Conservation (phyloP, 2,888 invertebrate genomes). For the Eledona agricola region DNA sequence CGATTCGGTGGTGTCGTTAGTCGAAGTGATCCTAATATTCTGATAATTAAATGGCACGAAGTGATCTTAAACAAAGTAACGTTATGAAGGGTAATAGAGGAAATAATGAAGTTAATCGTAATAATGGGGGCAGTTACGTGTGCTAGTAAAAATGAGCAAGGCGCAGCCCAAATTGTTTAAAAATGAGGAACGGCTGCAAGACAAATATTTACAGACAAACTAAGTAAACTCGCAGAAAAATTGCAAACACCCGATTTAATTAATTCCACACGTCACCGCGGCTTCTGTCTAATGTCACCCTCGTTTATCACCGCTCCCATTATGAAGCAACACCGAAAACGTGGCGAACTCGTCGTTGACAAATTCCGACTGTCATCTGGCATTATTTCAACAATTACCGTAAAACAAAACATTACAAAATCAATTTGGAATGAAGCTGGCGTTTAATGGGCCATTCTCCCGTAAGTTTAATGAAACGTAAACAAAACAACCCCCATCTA, state of each 20-base stretch:
- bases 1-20: no score
- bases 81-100: background rate
- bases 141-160: conserved; percentile 10
- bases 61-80: background rate
- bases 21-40: background rate
- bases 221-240: no score
- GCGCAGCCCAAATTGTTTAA: no score
- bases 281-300: conserved; percentile 1
- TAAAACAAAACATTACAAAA: conserved; percentile 26
- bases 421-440: conserved; percentile 26
- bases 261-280: background rate
- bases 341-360: conserved; percentile 1
- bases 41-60: background rate
- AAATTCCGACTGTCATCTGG: conserved; percentile 20
- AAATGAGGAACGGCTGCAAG: no score
- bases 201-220: no score
- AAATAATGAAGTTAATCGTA: conserved; percentile 13
- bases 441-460: conserved; percentile 33
- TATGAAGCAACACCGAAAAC: conserved; percentile 4
- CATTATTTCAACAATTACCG: conserved; percentile 21
- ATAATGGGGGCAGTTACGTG: background rate
- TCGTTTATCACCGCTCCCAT: background rate
- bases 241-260: no score
- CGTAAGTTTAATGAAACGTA: conserved; percentile 37
- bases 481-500: conserved; percentile 32